Conservation (phyloP, 2,113 vertebrate species). For the Pao palembangensis region DNA sequence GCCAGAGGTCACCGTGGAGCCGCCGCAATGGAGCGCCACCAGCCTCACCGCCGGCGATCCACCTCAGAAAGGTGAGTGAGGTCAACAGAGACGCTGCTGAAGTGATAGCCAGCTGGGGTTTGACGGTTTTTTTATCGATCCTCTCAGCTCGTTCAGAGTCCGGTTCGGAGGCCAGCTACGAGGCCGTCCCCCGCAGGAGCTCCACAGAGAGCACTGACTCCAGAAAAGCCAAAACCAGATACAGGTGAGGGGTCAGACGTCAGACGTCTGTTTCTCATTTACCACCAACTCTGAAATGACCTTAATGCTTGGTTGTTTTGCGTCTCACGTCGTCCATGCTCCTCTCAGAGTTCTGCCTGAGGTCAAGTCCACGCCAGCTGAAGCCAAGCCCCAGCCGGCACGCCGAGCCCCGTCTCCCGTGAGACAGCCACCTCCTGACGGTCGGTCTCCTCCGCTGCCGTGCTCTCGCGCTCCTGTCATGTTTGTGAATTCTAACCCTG, state of each 20-base stretch:
- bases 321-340: background rate
- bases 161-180: slow-evolving; percentile 71
- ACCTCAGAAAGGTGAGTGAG: slow-evolving; percentile 49
- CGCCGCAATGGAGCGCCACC: slow-evolving; percentile 47
- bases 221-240: slow-evolving; percentile 14
- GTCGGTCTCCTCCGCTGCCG: slow-evolving; percentile 38
- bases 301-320: background rate
- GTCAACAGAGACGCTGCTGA: too few species aligned
- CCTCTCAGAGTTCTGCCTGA: slow-evolving; percentile 56
- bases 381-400: slow-evolving; percentile 42
- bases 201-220: slow-evolving; percentile 26
- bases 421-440: slow-evolving; percentile 50
- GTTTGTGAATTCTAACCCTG: background rate
- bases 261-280: background rate
- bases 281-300: background rate
- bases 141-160: slow-evolving; percentile 59
- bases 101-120: background rate
- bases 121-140: slow-evolving; percentile 5
- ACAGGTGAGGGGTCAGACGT: slow-evolving; percentile 50
- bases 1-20: slow-evolving; percentile 55
- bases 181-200: slow-evolving; percentile 39
- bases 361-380: slow-evolving; percentile 7
- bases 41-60: slow-evolving; percentile 15
- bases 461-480: background rate
- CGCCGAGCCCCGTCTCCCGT: slow-evolving; percentile 30